These are phyloP conservation scores for Coracopsis vasa DNA, from an alignment of 2,113 vertebrate genomes.

Conservation along the genomic window DNA sequence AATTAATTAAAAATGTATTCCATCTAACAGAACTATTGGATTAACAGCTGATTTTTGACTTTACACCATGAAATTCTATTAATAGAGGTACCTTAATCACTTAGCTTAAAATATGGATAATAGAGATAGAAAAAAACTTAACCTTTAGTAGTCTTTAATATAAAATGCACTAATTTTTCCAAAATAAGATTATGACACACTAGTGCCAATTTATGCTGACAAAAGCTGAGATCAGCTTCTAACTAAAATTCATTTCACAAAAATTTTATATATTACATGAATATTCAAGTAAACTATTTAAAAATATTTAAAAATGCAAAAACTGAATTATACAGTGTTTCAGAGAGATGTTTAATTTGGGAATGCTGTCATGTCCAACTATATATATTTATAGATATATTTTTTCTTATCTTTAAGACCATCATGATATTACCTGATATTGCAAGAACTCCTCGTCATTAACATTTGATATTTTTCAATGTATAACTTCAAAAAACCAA, in stretches of 20 bases:
- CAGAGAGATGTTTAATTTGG: conserved; percentile 35
- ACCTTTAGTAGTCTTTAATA: conserved; percentile 72
- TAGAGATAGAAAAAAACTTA: conserved; percentile 63
- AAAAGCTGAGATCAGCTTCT: conserved; percentile 63
- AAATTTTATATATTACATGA: conserved; percentile 70
- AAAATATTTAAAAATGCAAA: conserved; percentile 54
- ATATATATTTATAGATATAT: conserved; percentile 33
- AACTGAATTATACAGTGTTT: conserved; percentile 68
- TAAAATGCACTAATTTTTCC: conserved; percentile 66
- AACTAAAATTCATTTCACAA: conserved; percentile 70
- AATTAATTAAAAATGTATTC: conserved; percentile 61
- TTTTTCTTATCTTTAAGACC: conserved; percentile 58
- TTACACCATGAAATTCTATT: conserved; percentile 63
- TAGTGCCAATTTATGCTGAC: conserved; percentile 64
- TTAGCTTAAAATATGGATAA: conserved; percentile 63
- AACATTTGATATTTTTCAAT: conserved; percentile 23
- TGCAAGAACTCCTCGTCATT: conserved; percentile 25
- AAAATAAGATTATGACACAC: conserved; percentile 69
- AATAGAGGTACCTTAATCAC: conserved; percentile 62
- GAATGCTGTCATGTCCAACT: conserved; percentile 45
- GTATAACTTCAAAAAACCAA: neutral
- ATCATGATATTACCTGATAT: conserved; percentile 46
- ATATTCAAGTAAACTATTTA: conserved; percentile 74
- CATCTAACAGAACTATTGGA: conserved; percentile 64
- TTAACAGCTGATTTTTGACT: conserved; percentile 65